These are phyloP conservation scores for Champsocephalus esox DNA, from an alignment of 2,797 vertebrate genomes.

Conservation along the genomic window DNA sequence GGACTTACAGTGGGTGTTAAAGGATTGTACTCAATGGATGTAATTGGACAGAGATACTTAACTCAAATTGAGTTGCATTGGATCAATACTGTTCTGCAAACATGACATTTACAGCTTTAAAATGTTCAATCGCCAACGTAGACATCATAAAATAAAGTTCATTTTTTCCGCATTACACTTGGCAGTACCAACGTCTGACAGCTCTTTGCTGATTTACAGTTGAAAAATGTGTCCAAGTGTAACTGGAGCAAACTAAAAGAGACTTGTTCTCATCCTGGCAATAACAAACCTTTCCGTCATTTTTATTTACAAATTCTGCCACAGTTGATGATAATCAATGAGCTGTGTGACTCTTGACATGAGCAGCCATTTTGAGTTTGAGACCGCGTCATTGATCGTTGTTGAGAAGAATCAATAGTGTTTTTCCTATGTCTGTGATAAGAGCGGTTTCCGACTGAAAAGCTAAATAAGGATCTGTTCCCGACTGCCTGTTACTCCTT, in stretches of 20 bases:
- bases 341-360: slow-evolving; percentile 10
- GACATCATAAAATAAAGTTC: background rate
- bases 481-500: background rate
- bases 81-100: slow-evolving; percentile 2
- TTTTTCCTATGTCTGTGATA: slow-evolving; percentile 21
- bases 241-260: background rate
- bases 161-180: background rate
- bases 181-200: background rate
- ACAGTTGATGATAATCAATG: slow-evolving; percentile 25
- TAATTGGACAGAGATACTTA: background rate
- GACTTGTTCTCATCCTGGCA: background rate
- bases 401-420: slow-evolving; percentile 17
- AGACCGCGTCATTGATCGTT: slow-evolving; percentile 2
- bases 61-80: slow-evolving; percentile 7
- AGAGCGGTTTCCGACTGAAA: slow-evolving; percentile 39
- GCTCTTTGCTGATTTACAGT: background rate
- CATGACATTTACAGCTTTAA: slow-evolving; percentile 9
- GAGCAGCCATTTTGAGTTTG: slow-evolving; percentile 10
- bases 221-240: background rate
- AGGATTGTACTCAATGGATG: too few species aligned
- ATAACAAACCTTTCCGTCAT: background rate
- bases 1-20: too few species aligned
- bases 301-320: background rate
- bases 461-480: slow-evolving; percentile 8
- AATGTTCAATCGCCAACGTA: background rate